Evolutionary conservation across 2,888 invertebrate species (phyloP).

Genomic region (Automeris io): DNA sequence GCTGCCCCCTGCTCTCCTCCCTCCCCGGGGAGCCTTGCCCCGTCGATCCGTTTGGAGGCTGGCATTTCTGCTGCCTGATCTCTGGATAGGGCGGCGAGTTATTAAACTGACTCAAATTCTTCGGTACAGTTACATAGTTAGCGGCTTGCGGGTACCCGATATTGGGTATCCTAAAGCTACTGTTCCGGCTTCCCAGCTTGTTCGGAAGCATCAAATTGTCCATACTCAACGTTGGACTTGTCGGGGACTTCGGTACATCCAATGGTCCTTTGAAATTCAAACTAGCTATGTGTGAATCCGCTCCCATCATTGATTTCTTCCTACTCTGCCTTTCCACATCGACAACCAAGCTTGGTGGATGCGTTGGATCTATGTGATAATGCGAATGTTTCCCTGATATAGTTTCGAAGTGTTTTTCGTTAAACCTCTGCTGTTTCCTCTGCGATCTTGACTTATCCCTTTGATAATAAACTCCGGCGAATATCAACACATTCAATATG

Average conservation of each 20-base stretch:
- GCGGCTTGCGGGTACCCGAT: constrained; percentile 63
- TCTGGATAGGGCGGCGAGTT: constrained; percentile 69
- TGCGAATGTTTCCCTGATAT: constrained; percentile 87
- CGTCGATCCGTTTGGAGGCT: constrained; percentile 78
- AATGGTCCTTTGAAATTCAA: constrained; percentile 77
- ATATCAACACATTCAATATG: constrained; percentile 88
- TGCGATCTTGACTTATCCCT: constrained; percentile 82
- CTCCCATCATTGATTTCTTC: constrained; percentile 64
- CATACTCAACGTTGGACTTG: constrained; percentile 79
- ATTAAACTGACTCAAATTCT: constrained; percentile 76
- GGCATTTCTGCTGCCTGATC: constrained; percentile 75
- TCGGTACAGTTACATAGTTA: constrained; percentile 77
- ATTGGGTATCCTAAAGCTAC: constrained; percentile 65
- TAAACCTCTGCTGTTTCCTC: constrained; percentile 84
- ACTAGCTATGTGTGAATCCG: constrained; percentile 72
- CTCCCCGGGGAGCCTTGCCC: constrained; percentile 54
- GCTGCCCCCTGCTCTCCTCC: constrained; percentile 42
- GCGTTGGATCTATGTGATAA: constrained; percentile 85
- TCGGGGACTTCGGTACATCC: constrained; percentile 77
- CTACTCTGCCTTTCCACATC: constrained; percentile 82
- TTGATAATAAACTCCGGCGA: constrained; percentile 91
- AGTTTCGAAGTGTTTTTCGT: constrained; percentile 83
- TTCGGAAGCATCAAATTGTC: constrained; percentile 69
- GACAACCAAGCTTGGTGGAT: constrained; percentile 88
- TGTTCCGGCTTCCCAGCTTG: constrained; percentile 72